Percentiles rank a stretch among this genome's conserved stretches.
Evolutionary conservation across 2,113 vertebrate species (phyloP).

Genomic region (Hystrix brachyura): DNA sequence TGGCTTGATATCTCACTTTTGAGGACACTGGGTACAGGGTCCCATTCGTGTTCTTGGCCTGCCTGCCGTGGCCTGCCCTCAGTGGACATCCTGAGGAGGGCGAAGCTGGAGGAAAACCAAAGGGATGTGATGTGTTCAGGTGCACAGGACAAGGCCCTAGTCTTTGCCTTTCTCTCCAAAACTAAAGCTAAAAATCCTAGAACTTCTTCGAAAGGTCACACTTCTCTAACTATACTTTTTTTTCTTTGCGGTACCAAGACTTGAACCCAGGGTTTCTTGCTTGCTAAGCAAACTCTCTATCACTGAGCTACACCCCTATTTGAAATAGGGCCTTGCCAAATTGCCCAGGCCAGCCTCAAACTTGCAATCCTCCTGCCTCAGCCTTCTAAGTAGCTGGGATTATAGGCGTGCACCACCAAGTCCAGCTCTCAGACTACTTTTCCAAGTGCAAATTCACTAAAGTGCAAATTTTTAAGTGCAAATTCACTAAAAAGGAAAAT

Average conservation of each 20-base stretch:
- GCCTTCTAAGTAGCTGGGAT: neutral
- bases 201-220: neutral
- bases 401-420: neutral
- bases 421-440: neutral
- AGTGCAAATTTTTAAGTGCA: neutral
- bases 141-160: neutral
- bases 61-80: neutral
- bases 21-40: neutral
- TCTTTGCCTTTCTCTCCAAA: neutral
- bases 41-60: neutral
- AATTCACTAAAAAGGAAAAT: neutral
- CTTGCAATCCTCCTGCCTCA: neutral
- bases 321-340: neutral
- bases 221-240: neutral
- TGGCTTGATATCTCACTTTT: neutral
- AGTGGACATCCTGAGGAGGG: neutral
- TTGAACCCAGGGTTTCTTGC: neutral
- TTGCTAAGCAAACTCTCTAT: neutral
- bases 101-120: neutral
- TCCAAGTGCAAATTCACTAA: neutral
- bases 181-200: constrained; percentile 2
- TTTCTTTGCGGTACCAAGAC: neutral
- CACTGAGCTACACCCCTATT: neutral
- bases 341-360: neutral
- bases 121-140: neutral